Conservation (phyloP, 2,888 invertebrate genomes). For the Aproaerema taeniolella region DNA sequence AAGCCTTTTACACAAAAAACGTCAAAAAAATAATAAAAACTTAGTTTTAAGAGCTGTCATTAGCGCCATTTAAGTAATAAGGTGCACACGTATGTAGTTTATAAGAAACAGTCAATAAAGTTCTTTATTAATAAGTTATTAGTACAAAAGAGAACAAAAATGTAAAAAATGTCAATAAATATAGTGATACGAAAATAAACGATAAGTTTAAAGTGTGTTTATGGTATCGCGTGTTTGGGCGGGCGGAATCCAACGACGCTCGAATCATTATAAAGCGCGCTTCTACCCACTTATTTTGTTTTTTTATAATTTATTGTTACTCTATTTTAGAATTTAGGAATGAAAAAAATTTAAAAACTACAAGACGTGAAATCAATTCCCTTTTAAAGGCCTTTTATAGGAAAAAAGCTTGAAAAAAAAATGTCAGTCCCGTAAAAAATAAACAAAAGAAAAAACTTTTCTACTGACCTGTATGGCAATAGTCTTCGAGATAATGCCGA, state of each 20-base stretch:
- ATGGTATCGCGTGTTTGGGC: slow-evolving; percentile 1
- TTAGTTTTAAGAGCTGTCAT: too few species aligned
- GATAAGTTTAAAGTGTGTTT: slow-evolving; percentile 1
- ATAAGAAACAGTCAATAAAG: too few species aligned
- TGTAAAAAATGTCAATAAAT: too few species aligned
- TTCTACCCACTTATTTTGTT: background rate
- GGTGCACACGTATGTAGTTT: too few species aligned
- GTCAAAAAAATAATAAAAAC: too few species aligned
- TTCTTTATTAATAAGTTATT: too few species aligned
- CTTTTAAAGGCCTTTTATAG: background rate
- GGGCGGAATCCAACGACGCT: background rate
- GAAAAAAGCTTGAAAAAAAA: background rate
- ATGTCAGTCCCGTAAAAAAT: background rate
- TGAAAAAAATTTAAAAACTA: background rate
- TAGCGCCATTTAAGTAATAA: too few species aligned
- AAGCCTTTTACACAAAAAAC: too few species aligned
- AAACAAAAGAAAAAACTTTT: background rate
- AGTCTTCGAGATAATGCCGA: slow-evolving; percentile 81
- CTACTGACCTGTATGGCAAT: slow-evolving; percentile 79
- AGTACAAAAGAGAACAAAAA: too few species aligned
- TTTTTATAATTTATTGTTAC: too few species aligned
- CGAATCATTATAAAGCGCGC: background rate
- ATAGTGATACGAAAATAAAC: too few species aligned
- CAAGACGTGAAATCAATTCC: background rate
- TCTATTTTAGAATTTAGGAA: too few species aligned